Base-by-base conservation (phyloP, 64 coral and sea anemone genomes). In the Montipora cactus region DNA sequence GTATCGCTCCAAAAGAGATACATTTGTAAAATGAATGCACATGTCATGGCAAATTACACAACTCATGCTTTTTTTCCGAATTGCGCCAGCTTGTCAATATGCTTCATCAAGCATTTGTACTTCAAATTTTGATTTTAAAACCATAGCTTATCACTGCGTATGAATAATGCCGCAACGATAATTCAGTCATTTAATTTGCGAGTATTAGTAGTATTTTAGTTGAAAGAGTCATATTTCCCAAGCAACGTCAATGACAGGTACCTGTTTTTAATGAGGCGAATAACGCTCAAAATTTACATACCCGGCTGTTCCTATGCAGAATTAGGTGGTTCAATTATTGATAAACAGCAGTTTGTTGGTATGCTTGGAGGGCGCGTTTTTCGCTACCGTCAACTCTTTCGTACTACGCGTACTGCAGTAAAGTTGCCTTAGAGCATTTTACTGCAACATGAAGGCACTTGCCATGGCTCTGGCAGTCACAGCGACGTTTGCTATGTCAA, bases 261-360 rank as follows among this genome's bases (percentile, higher is more conserved):
- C 82, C 82, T 67, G 82, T 50, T 49, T 71, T 4, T 20, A 46
- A 4, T 71, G 5, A 67, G 44, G 16, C 28, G 22, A 68, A n/a
- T 14, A 68, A 28, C 2, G 10, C 45, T 49, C 20, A 28, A 50
- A 10, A 86, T 86, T 72, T 86, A 13, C 82, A 86, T 86, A 86
- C 66, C 8, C 0, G 7, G 28, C 47, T 49, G 44, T 22, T 8
- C 28, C 66, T 49, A 19, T 10, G 22, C 45, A n/a, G 25, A 49
- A 49, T 82, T 82, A 44, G 22, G 9, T 81, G 8, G 23, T 45
- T 82, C n/a, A 86, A 86, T 86, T 49, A 71, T 86, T 86, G 19
- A 86, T 86, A 8, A 21, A 66, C 47, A 72, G 44, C 62, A 72
- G 82, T 47, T n/a, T 47, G 46, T 18, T 50, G 50, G 45, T 71